These are phyloP conservation scores for Flexamia atlantica DNA, from an alignment of 2,888 invertebrate genomes.

Conservation along the genomic window DNA sequence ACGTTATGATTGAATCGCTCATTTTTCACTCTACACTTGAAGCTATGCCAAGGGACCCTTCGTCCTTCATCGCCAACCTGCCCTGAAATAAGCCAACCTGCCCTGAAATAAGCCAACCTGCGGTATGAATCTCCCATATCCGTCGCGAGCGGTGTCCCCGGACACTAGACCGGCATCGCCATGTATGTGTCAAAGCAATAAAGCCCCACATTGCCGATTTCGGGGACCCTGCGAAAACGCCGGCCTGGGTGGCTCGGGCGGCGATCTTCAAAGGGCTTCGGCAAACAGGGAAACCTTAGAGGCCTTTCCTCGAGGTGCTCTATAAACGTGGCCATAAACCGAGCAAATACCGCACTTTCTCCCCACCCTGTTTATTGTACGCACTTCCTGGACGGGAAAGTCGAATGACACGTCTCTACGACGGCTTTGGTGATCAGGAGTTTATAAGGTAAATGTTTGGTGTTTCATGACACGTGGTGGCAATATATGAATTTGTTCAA, in stretches of 20 bases:
- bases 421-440: too few relatives aligned
- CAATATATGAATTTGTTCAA: too few relatives aligned
- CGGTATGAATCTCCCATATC: too few relatives aligned
- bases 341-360: slow-evolving; percentile 50
- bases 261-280: slow-evolving; percentile 37
- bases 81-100: too few relatives aligned
- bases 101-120: too few relatives aligned
- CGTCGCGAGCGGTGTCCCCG: background rate
- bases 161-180: slow-evolving; percentile 17
- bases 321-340: slow-evolving; percentile 34
- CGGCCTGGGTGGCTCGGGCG: slow-evolving; percentile 1
- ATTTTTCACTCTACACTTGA: too few relatives aligned
- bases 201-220: slow-evolving; percentile 41
- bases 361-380: background rate
- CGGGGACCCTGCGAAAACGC: slow-evolving; percentile 19
- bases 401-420: background rate
- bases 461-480: too few relatives aligned
- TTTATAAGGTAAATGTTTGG: too few relatives aligned
- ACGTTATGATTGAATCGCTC: too few relatives aligned
- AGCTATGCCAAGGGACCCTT: too few relatives aligned
- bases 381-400: background rate
- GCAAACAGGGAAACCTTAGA: slow-evolving; percentile 36
- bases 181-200: slow-evolving; percentile 38
- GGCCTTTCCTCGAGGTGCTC: background rate
- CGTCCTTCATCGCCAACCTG: too few relatives aligned